A percentile compares a stretch with the other conserved stretches of the same genome.
These are phyloP conservation scores for Stegodyphus mimosarum DNA, from an alignment of 1,140 invertebrate genomes.

Conservation along the genomic window DNA sequence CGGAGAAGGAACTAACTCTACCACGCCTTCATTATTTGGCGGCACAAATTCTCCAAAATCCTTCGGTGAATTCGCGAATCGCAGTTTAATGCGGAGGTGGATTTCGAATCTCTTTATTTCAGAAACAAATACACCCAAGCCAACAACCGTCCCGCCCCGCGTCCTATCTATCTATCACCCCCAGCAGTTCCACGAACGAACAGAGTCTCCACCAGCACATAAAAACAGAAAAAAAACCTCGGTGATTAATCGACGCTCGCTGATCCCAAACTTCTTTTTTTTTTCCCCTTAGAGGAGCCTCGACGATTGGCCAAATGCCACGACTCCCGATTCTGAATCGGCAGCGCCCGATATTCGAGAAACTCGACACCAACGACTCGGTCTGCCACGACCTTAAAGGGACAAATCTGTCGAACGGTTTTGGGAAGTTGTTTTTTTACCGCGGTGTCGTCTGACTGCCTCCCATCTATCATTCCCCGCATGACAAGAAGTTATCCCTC, in stretches of 20 bases:
- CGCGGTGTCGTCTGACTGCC: conserved; percentile 46
- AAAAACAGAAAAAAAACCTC: background rate
- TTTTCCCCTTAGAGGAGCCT: conserved; percentile 1
- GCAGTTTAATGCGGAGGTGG: too few relatives aligned
- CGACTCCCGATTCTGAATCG: conserved; percentile 41
- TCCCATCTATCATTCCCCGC: conserved; percentile 44
- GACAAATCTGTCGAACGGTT: conserved; percentile 53
- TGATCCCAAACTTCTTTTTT: conserved; percentile 37
- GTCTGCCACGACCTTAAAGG: conserved; percentile 42
- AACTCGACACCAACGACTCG: conserved; percentile 31
- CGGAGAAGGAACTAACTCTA: too few relatives aligned
- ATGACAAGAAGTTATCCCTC: conserved; percentile 27
- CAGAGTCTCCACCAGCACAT: background rate
- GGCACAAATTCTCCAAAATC: too few relatives aligned
- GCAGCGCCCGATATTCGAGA: conserved; percentile 40
- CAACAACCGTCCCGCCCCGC: background rate
- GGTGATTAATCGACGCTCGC: conserved; percentile 55
- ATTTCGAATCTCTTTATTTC: conserved; percentile 19
- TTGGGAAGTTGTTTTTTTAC: conserved; percentile 22
- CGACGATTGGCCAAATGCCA: conserved; percentile 48
- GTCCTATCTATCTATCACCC: conserved; percentile 53
- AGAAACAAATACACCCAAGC: conserved; percentile 29
- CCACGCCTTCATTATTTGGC: too few relatives aligned
- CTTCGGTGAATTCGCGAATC: too few relatives aligned
- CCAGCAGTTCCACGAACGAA: conserved; percentile 41